A percentile compares a stretch with the other conserved stretches of the same genome.
Evolutionary conservation across 1,140 invertebrate species (phyloP).

Genomic region (Trypoxylus dichotomus): DNA sequence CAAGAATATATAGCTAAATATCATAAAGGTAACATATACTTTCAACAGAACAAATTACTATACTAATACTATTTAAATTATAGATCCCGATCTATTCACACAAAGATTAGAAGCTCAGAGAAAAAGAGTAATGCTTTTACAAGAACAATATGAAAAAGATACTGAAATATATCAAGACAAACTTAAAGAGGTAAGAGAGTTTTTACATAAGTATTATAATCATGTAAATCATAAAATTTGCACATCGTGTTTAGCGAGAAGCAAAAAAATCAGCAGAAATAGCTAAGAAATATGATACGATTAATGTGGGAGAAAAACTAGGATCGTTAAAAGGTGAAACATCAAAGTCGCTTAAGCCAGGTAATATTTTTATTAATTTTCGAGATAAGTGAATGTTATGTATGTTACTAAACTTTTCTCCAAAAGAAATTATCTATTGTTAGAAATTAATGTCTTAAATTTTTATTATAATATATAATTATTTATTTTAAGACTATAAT

Average conservation of each 20-base stretch:
- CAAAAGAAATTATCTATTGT: too few species aligned
- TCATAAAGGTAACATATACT: slow-evolving; percentile 53
- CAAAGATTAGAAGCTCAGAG: slow-evolving; percentile 49
- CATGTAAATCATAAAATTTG: background rate
- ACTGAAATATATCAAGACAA: slow-evolving; percentile 45
- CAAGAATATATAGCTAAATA: slow-evolving; percentile 53
- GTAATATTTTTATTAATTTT: too few species aligned
- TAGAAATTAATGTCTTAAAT: too few species aligned
- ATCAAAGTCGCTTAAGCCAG: slow-evolving; percentile 8
- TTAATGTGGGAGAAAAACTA: slow-evolving; percentile 34
- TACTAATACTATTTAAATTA: background rate
- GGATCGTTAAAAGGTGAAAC: slow-evolving; percentile 33
- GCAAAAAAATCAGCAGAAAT: slow-evolving; percentile 34
- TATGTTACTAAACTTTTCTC: too few species aligned
- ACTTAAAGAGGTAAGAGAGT: slow-evolving; percentile 40
- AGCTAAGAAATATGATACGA: slow-evolving; percentile 29
- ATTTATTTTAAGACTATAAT: slow-evolving; percentile 53
- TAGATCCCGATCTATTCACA: slow-evolving; percentile 54
- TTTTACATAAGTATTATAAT: background rate
- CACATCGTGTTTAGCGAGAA: slow-evolving; percentile 33
- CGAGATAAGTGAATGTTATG: too few species aligned
- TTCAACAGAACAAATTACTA: too few species aligned
- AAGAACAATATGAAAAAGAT: slow-evolving; percentile 52
- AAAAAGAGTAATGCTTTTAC: slow-evolving; percentile 51
- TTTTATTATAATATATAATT: too few species aligned